Evolutionary conservation across 2,113 vertebrate species (phyloP), one percentile per base, ranked within the genome.

Genomic region (Diadophis punctatus): DNA sequence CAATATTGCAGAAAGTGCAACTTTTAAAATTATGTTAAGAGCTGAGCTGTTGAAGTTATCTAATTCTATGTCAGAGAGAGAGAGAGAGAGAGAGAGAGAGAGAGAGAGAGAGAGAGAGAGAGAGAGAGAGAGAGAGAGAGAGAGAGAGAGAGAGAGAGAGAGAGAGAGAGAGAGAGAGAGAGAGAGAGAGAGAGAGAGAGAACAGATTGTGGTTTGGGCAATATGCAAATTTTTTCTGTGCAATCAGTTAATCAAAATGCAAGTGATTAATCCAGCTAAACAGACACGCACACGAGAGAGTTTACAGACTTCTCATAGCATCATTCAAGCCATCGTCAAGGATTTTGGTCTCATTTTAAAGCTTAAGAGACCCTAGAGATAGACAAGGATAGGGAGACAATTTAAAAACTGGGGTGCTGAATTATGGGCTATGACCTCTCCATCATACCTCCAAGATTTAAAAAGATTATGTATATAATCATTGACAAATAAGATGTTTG

Each of bases 221-320:
- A 46, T 49, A 51, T 63, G 90, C 85, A 87, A 87, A 63, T 48
- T 11, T 22, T 39, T 91, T 39, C 43, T 23, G n/a, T 53, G 52
- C 68, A 51, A 68, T 92, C 91, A 30, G 58, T 88, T 88, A 53
- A 88, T 92, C 91, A 88, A 88, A 91, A 87, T 11, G 56, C 43
- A 68, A 58, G 43, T 60, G 90, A 91, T 49, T 58, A 58, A 91
- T 58, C 80, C 46, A n/a, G 27, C 27, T 10, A 43, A 20, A 46
- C 8, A 34, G 25, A 60, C 58, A 60, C 25, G 2, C 3, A 60
- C 3, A 27, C n/a, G 58, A 63, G 27, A 60, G 10, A 60, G 9
- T 30, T 60, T 27, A 46, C 10, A 49, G 85, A 7, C 16, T 34
- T 34, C n/a, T 49, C 46, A 25, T 16, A 8, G 48, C 11, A 7